Base-by-base conservation (phyloP, 2,888 invertebrate genomes). In the Busseola fusca region DNA sequence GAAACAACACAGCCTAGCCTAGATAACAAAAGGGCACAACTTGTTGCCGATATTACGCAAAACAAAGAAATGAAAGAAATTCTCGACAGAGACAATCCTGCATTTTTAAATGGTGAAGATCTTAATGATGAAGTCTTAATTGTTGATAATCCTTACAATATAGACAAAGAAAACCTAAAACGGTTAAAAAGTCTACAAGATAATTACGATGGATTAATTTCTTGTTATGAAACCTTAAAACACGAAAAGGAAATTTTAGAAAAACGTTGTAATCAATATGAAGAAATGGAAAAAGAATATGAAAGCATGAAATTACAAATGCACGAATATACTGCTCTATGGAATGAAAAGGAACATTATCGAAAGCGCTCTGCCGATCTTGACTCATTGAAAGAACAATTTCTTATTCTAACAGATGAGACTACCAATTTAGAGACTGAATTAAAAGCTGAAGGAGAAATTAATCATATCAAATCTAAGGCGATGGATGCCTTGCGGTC, bases 41-140 rank as follows among this genome's bases (percentile, higher is more conserved):
- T 95, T 50, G 92, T 94, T 10, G 95, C 95, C 34, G 94, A 95
- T 67, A 95, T 95, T 64, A 95, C 95, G 89, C 89, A 93, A 70
- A 91, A 92, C 69, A 90, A 93, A 9, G 95, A 95, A 88, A 94
- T 95, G 91, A 94, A 92, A 87, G 93, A 94, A 85, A 91, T 94
- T 66, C 84, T 95, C 0, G 88, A 86, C 71, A 92, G 91, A 86
- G 91, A 94, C 45, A 89, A 83, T 67, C 69, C 78, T 56, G 70
- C 79, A n/a, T 66, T 64, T 18, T 82, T 86, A 69, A 74, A 82
- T 45, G 87, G 88, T 40, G 86, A 88, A 18, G 86, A 88, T 4
- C 81, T 84, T 65, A 66, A 75, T 50, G 88, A 91, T 27, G 89
- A 91, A 27, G 75, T 75, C 45, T 77, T 85, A 48, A 67, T 74